phyloP scores from a whole-genome alignment of 2,888 invertebrate genomes.

The Nemotelus nigrinus region DNA sequence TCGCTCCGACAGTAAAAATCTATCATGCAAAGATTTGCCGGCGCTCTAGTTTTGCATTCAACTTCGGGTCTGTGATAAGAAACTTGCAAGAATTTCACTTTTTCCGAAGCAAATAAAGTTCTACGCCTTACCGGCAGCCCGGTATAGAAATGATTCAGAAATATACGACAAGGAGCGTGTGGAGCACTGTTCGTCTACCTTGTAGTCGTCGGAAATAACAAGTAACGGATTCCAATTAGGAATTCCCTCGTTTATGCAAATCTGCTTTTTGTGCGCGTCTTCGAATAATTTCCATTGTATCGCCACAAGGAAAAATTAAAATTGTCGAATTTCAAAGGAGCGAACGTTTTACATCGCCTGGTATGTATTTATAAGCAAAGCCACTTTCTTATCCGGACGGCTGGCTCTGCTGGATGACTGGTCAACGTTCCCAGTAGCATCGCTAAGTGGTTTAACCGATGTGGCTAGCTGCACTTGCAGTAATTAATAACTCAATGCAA shows the following conservation, averaged over 20 bases:
- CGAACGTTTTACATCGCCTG: not conserved
- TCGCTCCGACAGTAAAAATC: too few relatives aligned
- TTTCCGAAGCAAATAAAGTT: too few relatives aligned
- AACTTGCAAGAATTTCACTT: too few relatives aligned
- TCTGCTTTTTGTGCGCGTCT: slow-evolving; percentile 30
- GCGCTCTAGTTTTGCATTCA: too few relatives aligned
- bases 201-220: slow-evolving; percentile 31
- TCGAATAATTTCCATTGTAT: slow-evolving; percentile 35
- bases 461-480: slow-evolving; percentile 25
- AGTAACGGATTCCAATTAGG: slow-evolving; percentile 44
- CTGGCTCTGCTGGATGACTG: not conserved
- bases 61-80: too few relatives aligned
- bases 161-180: too few relatives aligned
- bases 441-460: not conserved
- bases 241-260: slow-evolving; percentile 43
- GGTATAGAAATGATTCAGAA: too few relatives aligned
- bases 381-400: not conserved
- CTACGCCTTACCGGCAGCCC: too few relatives aligned
- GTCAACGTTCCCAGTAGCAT: not conserved
- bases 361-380: not conserved
- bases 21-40: too few relatives aligned
- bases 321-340: not conserved
- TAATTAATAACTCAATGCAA: slow-evolving; percentile 44
- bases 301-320: slow-evolving; percentile 22
- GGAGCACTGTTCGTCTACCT: not conserved